These are phyloP conservation scores for Volucella inanis DNA, from an alignment of 2,888 invertebrate genomes.

Conservation along the genomic window DNA sequence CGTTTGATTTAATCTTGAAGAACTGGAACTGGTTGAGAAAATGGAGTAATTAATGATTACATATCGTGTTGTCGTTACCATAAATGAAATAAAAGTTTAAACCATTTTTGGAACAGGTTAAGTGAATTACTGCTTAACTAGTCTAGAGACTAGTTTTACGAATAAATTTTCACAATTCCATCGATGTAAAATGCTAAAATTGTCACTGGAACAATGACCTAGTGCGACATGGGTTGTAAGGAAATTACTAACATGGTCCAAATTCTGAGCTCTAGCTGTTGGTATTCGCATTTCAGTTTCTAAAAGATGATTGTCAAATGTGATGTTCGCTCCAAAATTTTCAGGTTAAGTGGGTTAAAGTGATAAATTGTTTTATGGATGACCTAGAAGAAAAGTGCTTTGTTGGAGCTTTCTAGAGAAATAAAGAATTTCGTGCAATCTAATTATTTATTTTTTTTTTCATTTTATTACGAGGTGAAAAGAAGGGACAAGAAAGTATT, in stretches of 20 bases:
- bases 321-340: neutral
- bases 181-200: neutral
- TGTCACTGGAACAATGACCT: conserved; percentile 28
- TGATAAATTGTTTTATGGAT: neutral
- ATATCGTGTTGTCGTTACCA: conserved; percentile 8
- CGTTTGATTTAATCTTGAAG: neutral
- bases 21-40: conserved; percentile 7
- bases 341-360: neutral
- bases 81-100: conserved; percentile 29
- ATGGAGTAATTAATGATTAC: conserved; percentile 12
- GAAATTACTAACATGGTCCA: conserved; percentile 1
- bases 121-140: conserved; percentile 22
- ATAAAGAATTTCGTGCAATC: too few relatives aligned
- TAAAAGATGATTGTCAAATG: neutral
- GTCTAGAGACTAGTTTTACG: neutral
- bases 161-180: conserved; percentile 18
- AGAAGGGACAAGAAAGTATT: too few relatives aligned
- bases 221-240: neutral
- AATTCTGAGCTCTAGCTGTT: conserved; percentile 13
- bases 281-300: neutral
- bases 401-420: too few relatives aligned
- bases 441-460: too few relatives aligned
- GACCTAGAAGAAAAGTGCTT: too few relatives aligned
- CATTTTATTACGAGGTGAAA: too few relatives aligned
- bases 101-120: conserved; percentile 24